Evolutionary conservation across 2,113 vertebrate genomes (phyloP), one percentile per base, ranked within the genome.

Genomic region (Microtus oregoni): DNA sequence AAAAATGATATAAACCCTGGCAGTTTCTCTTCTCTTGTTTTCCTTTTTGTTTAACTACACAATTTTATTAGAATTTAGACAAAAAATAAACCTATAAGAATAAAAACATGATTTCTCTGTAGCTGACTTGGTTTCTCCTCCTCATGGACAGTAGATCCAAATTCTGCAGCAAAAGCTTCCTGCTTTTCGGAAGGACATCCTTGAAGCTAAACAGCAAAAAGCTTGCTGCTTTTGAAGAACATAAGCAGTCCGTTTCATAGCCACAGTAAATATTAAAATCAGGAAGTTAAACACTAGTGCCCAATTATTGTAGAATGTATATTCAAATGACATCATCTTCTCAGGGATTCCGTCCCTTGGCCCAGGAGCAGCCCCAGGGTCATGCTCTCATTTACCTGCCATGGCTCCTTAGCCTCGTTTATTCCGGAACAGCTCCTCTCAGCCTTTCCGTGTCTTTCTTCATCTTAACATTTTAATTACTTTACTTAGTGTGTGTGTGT

Each of bases 121-220:
- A 93, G 32, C 22, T 94, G 44, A 76, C 35, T 93, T 68, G 91
- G 11, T 90, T 97, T 94, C 95, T 65, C 52, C 61, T 95, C 85
- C 70, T 89, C 92, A 15, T 38, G 1, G 87, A 0, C 97, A 99
- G 99, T 99, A 55, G 99, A 99, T 94, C 99, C 99, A 68, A 99
- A 99, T 99, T 99, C 98, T 99, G 99, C 98, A 99, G 99, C 97
- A 99, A 99, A 98, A 99, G 99, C 97, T 98, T 99, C 92, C 98
- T 99, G 2, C 99, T 99, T 98, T 97, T 99, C 86, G 99, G 99
- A 52, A 99, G 99, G 98, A 99, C 99, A 0, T 99, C 99, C 96
- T 88, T 99, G 98, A 99, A 98, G 95, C 97, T 99, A 97, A 99
- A 99, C 22, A 99, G 99, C 94, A 98, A 97, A 89, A 98, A 99